Percentiles rank a stretch among this genome's conserved stretches.
phyloP scores from a whole-genome alignment of 2,888 invertebrate species.

The Mythimna pallens region DNA sequence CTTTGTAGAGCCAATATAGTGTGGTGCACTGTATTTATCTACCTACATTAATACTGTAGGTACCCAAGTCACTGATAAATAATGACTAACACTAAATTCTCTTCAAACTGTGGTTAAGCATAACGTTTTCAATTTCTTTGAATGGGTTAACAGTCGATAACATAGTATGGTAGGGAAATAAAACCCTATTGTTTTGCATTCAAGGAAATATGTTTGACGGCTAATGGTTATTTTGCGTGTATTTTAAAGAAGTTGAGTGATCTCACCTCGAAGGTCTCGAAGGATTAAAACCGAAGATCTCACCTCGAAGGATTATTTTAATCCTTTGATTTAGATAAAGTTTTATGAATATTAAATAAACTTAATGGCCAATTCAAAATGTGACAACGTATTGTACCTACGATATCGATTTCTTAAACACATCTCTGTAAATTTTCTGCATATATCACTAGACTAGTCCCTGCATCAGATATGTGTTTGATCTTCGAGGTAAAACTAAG shows the following conservation, averaged over 20 bases:
- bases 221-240: background rate
- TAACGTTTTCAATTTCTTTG: conserved; percentile 11
- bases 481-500: background rate
- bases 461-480: background rate
- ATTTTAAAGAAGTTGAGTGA: background rate
- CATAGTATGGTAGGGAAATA: background rate
- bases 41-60: background rate
- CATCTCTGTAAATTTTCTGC: background rate
- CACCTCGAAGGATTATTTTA: background rate
- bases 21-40: background rate
- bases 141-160: conserved; percentile 16
- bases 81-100: background rate
- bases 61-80: background rate
- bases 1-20: background rate
- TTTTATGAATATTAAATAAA: background rate
- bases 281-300: too few species aligned
- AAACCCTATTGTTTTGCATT: conserved; percentile 15
- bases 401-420: background rate
- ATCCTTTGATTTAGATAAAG: background rate
- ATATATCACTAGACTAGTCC: too few species aligned
- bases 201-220: background rate
- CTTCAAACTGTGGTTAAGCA: conserved; percentile 5
- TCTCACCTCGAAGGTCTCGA: background rate
- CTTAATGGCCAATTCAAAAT: background rate
- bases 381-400: background rate